These are phyloP conservation scores for Dallia pectoralis DNA, from an alignment of 2,797 vertebrate species.

Conservation along the genomic window DNA sequence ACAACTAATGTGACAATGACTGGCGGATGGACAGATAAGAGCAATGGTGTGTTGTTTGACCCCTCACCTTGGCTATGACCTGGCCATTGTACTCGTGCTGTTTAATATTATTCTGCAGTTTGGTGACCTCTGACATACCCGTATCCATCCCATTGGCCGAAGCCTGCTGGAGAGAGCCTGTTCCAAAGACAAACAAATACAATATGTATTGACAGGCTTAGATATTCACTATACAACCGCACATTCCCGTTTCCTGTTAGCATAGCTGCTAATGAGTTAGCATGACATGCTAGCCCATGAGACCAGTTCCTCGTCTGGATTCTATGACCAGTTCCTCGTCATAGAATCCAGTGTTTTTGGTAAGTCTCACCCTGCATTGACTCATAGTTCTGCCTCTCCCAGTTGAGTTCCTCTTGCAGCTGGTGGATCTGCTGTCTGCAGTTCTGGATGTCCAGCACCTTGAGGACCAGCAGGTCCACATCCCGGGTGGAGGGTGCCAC, in stretches of 20 bases:
- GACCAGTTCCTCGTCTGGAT: too few relatives aligned
- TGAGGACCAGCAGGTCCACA: conserved; percentile 63
- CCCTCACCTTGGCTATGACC: conserved; percentile 57
- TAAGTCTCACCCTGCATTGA: conserved; percentile 21
- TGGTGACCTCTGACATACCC: conserved; percentile 43
- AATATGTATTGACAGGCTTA: background rate
- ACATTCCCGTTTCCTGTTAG: background rate
- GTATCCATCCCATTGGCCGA: conserved; percentile 53
- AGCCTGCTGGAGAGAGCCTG: conserved; percentile 52
- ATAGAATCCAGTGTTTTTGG: background rate
- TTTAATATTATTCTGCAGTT: conserved; percentile 62
- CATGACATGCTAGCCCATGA: background rate
- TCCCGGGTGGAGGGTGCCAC: conserved; percentile 43
- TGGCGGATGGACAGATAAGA: background rate
- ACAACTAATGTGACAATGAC: background rate
- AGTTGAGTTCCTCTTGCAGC: conserved; percentile 73
- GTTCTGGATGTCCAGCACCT: conserved; percentile 68
- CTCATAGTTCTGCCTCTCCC: conserved; percentile 73
- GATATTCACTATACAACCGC: background rate
- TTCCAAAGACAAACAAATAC: conserved; percentile 10
- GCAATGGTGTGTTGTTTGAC: background rate
- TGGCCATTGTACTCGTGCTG: conserved; percentile 62
- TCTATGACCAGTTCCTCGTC: background rate
- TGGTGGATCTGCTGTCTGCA: conserved; percentile 69
- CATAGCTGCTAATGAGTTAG: background rate